These are phyloP conservation scores for Sebastes ruberrimus DNA, from an alignment of 2,797 vertebrate species.

Conservation along the genomic window DNA sequence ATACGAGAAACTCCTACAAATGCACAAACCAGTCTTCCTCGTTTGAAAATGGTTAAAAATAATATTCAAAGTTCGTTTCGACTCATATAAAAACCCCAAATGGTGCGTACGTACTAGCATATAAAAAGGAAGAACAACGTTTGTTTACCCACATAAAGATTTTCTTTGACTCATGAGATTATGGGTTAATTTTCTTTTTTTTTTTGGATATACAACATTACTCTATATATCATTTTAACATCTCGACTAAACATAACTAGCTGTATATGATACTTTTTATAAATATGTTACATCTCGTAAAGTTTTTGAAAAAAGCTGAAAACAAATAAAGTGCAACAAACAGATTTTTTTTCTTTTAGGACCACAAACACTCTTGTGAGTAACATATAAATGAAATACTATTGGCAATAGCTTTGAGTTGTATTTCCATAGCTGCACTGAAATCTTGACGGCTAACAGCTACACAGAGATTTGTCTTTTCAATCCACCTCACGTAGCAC, in stretches of 20 bases:
- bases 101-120: slow-evolving; percentile 60
- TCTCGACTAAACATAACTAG: slow-evolving; percentile 72
- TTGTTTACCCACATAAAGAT: slow-evolving; percentile 53
- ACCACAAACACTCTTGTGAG: slow-evolving; percentile 61
- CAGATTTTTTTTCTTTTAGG: slow-evolving; percentile 39
- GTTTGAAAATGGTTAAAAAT: slow-evolving; percentile 66
- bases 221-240: slow-evolving; percentile 69
- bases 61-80: slow-evolving; percentile 53
- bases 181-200: slow-evolving; percentile 27
- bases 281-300: slow-evolving; percentile 75
- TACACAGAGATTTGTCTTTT: slow-evolving; percentile 49
- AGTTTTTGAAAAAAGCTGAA: slow-evolving; percentile 40
- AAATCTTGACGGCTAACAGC: slow-evolving; percentile 50
- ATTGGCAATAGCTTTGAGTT: slow-evolving; percentile 52
- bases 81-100: slow-evolving; percentile 69
- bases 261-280: slow-evolving; percentile 67
- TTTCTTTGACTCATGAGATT: slow-evolving; percentile 54
- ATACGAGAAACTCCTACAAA: slow-evolving; percentile 48
- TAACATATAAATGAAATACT: slow-evolving; percentile 63
- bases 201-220: slow-evolving; percentile 66
- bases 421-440: slow-evolving; percentile 57
- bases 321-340: slow-evolving; percentile 69
- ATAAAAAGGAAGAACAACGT: slow-evolving; percentile 80
- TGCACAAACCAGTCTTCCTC: slow-evolving; percentile 39
- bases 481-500: slow-evolving; percentile 53